Percentiles rank a stretch among this genome's conserved stretches.
These are phyloP conservation scores for Nasonia giraulti DNA, from an alignment of 1,140 invertebrate species.

Conservation along the genomic window DNA sequence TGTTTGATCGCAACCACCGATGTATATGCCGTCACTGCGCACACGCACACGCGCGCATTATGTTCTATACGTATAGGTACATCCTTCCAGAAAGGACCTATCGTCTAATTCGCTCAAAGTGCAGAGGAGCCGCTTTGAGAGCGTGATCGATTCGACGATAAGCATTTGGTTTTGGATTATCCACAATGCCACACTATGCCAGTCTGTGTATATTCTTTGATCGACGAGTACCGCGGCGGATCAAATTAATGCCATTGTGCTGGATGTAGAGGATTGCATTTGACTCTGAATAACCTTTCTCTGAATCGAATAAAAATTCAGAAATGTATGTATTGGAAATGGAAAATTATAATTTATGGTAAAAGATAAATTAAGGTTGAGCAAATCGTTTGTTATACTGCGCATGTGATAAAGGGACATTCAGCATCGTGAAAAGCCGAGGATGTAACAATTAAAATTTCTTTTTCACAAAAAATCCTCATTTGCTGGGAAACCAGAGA, in stretches of 20 bases:
- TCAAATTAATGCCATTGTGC: background rate
- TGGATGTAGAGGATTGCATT: background rate
- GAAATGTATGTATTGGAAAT: too few species aligned
- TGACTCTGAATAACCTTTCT: background rate
- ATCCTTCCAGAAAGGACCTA: slow-evolving; percentile 13
- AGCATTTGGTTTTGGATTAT: slow-evolving; percentile 26
- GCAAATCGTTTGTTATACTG: too few species aligned
- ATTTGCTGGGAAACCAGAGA: background rate
- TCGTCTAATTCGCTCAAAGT: slow-evolving; percentile 33
- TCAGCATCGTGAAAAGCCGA: too few species aligned
- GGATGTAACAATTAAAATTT: background rate
- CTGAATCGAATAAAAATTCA: too few species aligned
- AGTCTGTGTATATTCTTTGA: slow-evolving; percentile 11
- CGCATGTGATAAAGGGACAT: too few species aligned
- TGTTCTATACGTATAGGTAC: background rate
- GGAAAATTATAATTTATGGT: too few species aligned
- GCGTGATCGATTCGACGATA: slow-evolving; percentile 25
- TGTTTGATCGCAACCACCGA: slow-evolving; percentile 29
- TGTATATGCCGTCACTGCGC: background rate
- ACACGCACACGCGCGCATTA: background rate
- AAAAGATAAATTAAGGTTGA: too few species aligned
- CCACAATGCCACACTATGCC: slow-evolving; percentile 4
- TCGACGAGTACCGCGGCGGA: background rate
- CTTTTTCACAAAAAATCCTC: too few species aligned
- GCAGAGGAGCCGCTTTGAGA: slow-evolving; percentile 17